A percentile compares a stretch with the other conserved stretches of the same genome.
phyloP scores from a whole-genome alignment of 2,113 vertebrate genomes.

The Arvicanthis niloticus region DNA sequence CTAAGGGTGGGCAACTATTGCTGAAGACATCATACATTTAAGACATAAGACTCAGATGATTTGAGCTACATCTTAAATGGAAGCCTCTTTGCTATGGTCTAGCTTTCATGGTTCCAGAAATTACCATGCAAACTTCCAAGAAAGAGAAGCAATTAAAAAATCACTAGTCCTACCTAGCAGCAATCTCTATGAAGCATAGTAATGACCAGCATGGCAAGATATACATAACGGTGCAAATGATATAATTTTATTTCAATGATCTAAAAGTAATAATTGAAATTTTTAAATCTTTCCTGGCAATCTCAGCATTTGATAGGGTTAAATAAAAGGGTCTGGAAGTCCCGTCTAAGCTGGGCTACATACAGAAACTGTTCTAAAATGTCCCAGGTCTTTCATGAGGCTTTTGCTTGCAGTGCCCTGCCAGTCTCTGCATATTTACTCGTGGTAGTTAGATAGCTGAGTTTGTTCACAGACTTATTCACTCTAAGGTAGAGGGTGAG shows the following conservation, averaged over 20 bases:
- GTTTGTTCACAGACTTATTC: slow-evolving; percentile 6
- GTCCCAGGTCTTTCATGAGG: not conserved
- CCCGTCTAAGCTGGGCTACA: not conserved
- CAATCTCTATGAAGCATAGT: not conserved
- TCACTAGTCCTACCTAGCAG: not conserved
- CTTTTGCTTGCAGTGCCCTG: not conserved
- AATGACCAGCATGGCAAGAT: not conserved
- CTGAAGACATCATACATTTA: not conserved
- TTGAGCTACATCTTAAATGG: not conserved
- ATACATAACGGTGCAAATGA: not conserved
- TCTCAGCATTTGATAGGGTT: not conserved
- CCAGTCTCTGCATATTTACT: not conserved
- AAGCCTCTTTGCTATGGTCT: not conserved
- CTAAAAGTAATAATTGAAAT: not conserved
- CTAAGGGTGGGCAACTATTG: not conserved
- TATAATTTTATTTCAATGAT: not conserved
- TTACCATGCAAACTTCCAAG: not conserved
- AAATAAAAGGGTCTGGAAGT: not conserved
- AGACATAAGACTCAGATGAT: not conserved
- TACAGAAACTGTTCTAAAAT: not conserved
- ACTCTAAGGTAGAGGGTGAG: not conserved
- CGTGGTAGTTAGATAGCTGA: not conserved
- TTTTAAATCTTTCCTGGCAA: not conserved
- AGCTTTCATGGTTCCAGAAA: not conserved
- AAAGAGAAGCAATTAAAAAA: not conserved